Evolutionary conservation across 1,140 invertebrate species (phyloP).

Genomic region (Harlomillsia oculata): DNA sequence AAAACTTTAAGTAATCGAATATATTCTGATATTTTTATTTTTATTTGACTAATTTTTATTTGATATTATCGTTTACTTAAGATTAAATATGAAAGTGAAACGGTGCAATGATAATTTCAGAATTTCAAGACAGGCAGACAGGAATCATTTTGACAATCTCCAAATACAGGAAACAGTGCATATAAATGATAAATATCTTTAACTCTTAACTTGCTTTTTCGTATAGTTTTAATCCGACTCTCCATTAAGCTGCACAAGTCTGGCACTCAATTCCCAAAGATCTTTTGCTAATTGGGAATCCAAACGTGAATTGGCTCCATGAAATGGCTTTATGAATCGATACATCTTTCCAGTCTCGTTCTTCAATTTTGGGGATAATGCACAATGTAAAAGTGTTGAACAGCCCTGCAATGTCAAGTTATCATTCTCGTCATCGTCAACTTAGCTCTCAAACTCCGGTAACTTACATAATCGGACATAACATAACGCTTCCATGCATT

Average conservation of each 20-base stretch:
- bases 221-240: too few species aligned
- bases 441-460: conserved; percentile 11
- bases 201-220: too few species aligned
- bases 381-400: conserved; percentile 41
- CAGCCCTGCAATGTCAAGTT: conserved; percentile 37
- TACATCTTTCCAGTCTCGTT: conserved; percentile 38
- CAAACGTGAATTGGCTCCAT: conserved; percentile 34
- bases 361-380: conserved; percentile 38
- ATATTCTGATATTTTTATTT: too few species aligned
- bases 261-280: neutral
- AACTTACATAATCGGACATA: conserved; percentile 21
- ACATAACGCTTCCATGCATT: neutral
- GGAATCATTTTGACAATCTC: too few species aligned
- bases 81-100: too few species aligned
- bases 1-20: too few species aligned
- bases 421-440: neutral
- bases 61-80: too few species aligned
- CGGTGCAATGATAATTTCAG: too few species aligned
- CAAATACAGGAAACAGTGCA: too few species aligned
- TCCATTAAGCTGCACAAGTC: neutral
- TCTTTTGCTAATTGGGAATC: neutral
- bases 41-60: too few species aligned
- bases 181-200: too few species aligned
- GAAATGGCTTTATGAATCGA: conserved; percentile 39
- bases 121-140: too few species aligned